Conservation (phyloP, 2,888 invertebrate genomes). For the Lordiphosa andalusiaca region DNA sequence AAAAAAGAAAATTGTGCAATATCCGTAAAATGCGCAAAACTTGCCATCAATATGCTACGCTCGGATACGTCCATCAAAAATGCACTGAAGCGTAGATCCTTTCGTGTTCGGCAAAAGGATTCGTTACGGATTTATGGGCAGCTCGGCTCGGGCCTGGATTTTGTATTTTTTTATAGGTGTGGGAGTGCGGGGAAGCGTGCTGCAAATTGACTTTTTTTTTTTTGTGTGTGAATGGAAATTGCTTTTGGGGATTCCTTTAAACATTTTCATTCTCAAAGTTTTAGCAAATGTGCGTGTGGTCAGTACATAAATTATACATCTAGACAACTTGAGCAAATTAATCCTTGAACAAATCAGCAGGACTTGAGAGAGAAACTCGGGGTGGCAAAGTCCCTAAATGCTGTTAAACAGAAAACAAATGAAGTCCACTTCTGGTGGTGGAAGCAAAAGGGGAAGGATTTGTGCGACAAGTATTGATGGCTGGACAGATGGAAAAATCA, state of each 20-base stretch:
- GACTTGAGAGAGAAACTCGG: slow-evolving; percentile 52
- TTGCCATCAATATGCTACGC: slow-evolving; percentile 76
- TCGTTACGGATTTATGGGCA: slow-evolving; percentile 74
- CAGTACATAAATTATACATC: slow-evolving; percentile 43
- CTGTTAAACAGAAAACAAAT: slow-evolving; percentile 76
- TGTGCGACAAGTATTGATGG: slow-evolving; percentile 70
- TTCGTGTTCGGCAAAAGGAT: slow-evolving; percentile 66
- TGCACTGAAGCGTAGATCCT: slow-evolving; percentile 74
- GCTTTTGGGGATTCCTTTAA: slow-evolving; percentile 31
- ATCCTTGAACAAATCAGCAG: slow-evolving; percentile 57
- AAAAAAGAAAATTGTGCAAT: slow-evolving; percentile 65
- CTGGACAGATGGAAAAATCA: slow-evolving; percentile 42
- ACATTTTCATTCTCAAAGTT: slow-evolving; percentile 15
- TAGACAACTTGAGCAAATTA: slow-evolving; percentile 42
- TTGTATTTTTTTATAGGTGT: slow-evolving; percentile 13
- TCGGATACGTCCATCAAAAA: slow-evolving; percentile 75
- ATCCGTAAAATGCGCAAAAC: slow-evolving; percentile 75
- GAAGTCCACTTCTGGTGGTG: slow-evolving; percentile 45
- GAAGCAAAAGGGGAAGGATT: slow-evolving; percentile 41
- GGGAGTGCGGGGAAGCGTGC: slow-evolving; percentile 27
- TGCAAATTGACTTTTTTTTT: slow-evolving; percentile 41
- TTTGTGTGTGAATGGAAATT: slow-evolving; percentile 29
- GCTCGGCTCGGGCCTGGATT: slow-evolving; percentile 32
- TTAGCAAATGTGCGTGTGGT: slow-evolving; percentile 33
- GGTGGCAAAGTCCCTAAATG: slow-evolving; percentile 72